Percentiles rank a stretch among this genome's conserved stretches.
Conservation (phyloP, 2,888 invertebrate species). For the Octonoba sinensis region DNA sequence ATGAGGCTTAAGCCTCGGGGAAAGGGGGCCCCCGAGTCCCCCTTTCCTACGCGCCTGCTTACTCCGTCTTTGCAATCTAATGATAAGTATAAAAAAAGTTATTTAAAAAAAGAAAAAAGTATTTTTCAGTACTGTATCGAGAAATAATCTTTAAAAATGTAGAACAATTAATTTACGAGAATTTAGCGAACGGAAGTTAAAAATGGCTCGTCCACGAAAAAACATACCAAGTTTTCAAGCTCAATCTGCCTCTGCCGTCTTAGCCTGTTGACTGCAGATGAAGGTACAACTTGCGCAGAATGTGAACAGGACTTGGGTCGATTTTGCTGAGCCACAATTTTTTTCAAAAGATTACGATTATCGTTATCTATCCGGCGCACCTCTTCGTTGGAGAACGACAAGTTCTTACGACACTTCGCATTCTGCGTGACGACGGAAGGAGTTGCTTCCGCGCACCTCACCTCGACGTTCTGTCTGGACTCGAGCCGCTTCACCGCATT, state of each 20-base stretch:
- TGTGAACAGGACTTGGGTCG: slow-evolving; percentile 9
- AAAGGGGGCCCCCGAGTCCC: too few species aligned
- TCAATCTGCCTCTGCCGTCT: slow-evolving; percentile 74
- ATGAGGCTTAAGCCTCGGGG: too few species aligned
- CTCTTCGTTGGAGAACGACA: slow-evolving; percentile 73
- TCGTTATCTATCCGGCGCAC: slow-evolving; percentile 72
- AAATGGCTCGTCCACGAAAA: background rate
- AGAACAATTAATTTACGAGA: too few species aligned
- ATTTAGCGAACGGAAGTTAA: too few species aligned
- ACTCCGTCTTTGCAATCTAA: too few species aligned
- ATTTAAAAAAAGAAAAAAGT: too few species aligned
- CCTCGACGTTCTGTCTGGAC: slow-evolving; percentile 47
- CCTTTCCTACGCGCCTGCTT: too few species aligned
- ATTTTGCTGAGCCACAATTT: slow-evolving; percentile 70
- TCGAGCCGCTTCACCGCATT: slow-evolving; percentile 56
- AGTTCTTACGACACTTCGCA: slow-evolving; percentile 68
- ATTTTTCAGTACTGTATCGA: too few species aligned
- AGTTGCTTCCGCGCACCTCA: slow-evolving; percentile 2
- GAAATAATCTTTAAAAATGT: too few species aligned
- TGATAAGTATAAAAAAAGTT: too few species aligned
- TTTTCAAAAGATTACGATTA: slow-evolving; percentile 72
- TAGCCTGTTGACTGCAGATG: slow-evolving; percentile 74
- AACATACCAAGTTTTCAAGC: slow-evolving; percentile 74
- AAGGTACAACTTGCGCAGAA: slow-evolving; percentile 20
- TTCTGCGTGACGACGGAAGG: slow-evolving; percentile 38